Evolutionary conservation across 2,113 vertebrate genomes (phyloP), one percentile per base, ranked within the genome.

Genomic region (Coracopsis vasa): DNA sequence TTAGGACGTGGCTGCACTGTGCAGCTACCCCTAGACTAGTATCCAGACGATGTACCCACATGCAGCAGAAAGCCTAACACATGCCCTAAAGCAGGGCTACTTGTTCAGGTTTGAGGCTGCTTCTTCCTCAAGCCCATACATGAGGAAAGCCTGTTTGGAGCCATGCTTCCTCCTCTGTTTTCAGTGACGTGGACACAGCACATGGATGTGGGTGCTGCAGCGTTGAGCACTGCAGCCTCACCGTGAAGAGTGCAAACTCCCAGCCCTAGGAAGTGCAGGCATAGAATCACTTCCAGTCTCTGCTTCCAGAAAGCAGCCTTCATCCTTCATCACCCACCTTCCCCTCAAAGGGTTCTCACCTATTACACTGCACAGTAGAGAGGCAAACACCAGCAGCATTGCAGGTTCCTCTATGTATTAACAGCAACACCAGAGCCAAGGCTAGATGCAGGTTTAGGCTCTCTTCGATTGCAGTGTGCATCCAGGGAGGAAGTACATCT

Each of bases 181-280:
- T 15, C 78, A 65, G 19, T 24, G n/a, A 19, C 27, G 10, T 0
- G 8, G 80, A 13, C 28, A 31, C 45, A 82, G 37, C 37, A 88
- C 18, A 3, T 0, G 7, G 28, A 28, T 23, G 24, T 8, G 58
- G 39, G 47, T 83, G 6, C 9, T 54, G 10, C 28, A 62, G n/a
- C 1, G 1, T 11, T 25, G 56, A 80, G 8, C 24, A 41, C 33
- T 11, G 2, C 0, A 31, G 21, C 11, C 53, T 39, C 31, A 10
- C 21, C 60, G 58, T 37, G 29, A 31, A 39, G 23, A 3, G 9
- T 16, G 23, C 31, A n/a, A 67, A 56, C 1, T 7, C 29, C 33
- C n/a, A 75, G 54, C 17, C 7, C 6, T 1, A 13, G 45, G 25
- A 88, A 66, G 4, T 2, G 21, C 29, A 89, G 37, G 25, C 31